Conservation (phyloP, 2,888 invertebrate genomes). For the Beris morrisii region DNA sequence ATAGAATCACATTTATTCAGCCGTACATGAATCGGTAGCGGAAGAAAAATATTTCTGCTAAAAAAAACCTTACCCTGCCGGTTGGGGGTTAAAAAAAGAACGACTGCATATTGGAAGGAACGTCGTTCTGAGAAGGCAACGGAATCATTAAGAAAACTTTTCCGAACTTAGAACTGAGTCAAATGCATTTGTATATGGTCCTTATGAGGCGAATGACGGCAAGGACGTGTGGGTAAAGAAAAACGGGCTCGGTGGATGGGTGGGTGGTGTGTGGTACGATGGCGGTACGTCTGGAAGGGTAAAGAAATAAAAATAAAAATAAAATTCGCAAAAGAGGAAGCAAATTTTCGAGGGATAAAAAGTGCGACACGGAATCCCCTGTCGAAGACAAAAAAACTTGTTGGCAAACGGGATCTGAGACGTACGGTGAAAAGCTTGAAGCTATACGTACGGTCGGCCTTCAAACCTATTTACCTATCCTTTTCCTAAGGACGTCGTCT, state of each 20-base stretch:
- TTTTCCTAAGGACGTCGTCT: constrained; percentile 23
- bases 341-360: constrained; percentile 25
- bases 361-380: constrained; percentile 27
- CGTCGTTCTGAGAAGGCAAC: not conserved
- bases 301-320: constrained; percentile 20
- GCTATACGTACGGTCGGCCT: constrained; percentile 13
- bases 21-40: too few relatives aligned
- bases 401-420: constrained; percentile 7
- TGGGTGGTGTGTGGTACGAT: not conserved
- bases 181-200: constrained; percentile 15
- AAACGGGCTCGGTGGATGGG: constrained; percentile 4
- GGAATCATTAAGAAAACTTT: constrained; percentile 26
- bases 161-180: constrained; percentile 3
- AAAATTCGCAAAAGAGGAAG: constrained; percentile 18
- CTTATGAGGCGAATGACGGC: constrained; percentile 12
- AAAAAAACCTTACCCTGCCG: too few relatives aligned
- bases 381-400: constrained; percentile 26
- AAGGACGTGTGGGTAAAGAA: not conserved
- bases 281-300: constrained; percentile 11
- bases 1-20: too few relatives aligned
- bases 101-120: too few relatives aligned
- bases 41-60: too few relatives aligned
- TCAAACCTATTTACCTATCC: constrained; percentile 1
- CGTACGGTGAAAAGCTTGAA: not conserved
- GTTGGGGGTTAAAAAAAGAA: too few relatives aligned